A percentile compares a stretch with the other conserved stretches of the same genome.
Evolutionary conservation across 1,140 invertebrate species (phyloP).

Genomic region (Polypedilum pembai): DNA sequence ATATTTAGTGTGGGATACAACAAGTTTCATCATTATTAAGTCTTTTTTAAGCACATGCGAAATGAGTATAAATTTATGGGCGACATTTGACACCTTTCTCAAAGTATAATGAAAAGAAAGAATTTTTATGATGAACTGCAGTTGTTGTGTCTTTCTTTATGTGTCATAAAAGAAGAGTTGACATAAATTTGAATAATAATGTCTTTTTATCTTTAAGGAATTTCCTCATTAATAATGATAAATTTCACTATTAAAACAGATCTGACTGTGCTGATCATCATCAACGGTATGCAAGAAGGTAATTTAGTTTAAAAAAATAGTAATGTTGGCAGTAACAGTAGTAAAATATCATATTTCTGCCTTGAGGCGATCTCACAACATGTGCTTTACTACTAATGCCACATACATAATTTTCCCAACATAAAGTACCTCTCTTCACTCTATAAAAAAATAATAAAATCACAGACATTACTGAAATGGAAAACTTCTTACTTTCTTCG

Average conservation of each 20-base stretch:
- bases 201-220: neutral
- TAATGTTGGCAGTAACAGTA: neutral
- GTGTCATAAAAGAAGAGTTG: neutral
- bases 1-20: conserved; percentile 5
- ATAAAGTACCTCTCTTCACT: neutral
- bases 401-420: conserved; percentile 20
- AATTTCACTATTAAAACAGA: no score
- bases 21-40: neutral
- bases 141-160: neutral
- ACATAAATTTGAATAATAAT: neutral
- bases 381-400: conserved; percentile 1
- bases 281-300: neutral
- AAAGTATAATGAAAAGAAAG: neutral
- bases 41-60: conserved; percentile 7
- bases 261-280: neutral
- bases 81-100: conserved; percentile 22
- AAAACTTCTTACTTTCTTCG: conserved; percentile 25
- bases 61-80: conserved; percentile 21
- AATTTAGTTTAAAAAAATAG: neutral
- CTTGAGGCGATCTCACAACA: neutral
- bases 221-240: no score
- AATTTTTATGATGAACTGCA: conserved; percentile 1
- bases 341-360: neutral
- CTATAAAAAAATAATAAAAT: neutral
- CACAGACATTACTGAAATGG: neutral